Evolutionary conservation across 2,797 vertebrate species (phyloP).

Genomic region (Galagoides demidoff): DNA sequence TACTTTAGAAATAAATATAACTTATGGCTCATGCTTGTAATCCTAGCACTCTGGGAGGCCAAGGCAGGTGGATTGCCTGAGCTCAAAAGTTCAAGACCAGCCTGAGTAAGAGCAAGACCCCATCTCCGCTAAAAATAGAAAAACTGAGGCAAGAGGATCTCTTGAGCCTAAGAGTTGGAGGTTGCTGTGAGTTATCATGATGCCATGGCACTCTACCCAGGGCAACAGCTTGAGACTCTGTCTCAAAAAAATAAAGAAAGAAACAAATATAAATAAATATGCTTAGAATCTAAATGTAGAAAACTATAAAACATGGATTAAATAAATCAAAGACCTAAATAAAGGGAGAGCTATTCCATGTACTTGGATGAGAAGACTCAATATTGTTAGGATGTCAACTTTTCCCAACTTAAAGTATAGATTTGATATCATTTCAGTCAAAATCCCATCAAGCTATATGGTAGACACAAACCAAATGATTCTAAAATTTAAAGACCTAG

Average conservation of each 20-base stretch:
- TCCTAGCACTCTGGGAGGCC: too few species aligned
- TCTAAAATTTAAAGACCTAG: constrained; percentile 52
- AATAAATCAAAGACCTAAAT: constrained; percentile 58
- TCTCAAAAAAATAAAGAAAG: not conserved
- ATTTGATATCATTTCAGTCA: constrained; percentile 8
- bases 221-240: too few species aligned
- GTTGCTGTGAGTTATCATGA: too few species aligned
- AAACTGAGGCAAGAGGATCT: too few species aligned
- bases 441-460: constrained; percentile 46
- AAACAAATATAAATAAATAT: constrained; percentile 46
- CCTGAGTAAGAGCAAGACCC: too few species aligned
- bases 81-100: too few species aligned
- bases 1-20: constrained; percentile 55
- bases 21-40: too few species aligned
- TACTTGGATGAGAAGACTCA: constrained; percentile 28
- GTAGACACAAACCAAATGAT: constrained; percentile 40
- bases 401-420: constrained; percentile 38
- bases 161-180: too few species aligned
- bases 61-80: too few species aligned
- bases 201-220: too few species aligned
- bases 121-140: too few species aligned
- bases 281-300: constrained; percentile 16
- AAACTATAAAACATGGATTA: constrained; percentile 48
- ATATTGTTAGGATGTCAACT: constrained; percentile 28
- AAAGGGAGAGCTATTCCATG: constrained; percentile 38